Percentiles rank a stretch among this genome's conserved stretches.
phyloP scores from a whole-genome alignment of 1,140 invertebrate species.

The Pseudomyrmex dendroicus region DNA sequence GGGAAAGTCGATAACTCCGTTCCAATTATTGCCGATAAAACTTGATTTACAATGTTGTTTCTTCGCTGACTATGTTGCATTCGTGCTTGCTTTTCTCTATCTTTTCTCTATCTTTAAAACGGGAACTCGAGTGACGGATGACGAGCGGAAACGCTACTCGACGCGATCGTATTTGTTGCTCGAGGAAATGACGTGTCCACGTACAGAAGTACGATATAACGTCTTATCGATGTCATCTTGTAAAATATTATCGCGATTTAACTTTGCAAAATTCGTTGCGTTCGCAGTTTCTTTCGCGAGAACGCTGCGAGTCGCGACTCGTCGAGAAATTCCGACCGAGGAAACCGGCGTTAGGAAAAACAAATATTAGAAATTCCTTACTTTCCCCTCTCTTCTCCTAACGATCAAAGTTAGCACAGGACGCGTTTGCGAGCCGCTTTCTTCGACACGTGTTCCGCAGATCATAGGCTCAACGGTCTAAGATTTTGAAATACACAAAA shows the following conservation, averaged over 20 bases:
- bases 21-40: constrained; percentile 74
- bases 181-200: constrained; percentile 7
- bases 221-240: background rate
- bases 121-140: background rate
- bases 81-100: background rate
- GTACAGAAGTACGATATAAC: background rate
- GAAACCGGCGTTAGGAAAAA: constrained; percentile 38
- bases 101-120: background rate
- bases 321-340: constrained; percentile 16
- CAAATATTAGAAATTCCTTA: constrained; percentile 47
- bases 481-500: constrained; percentile 22
- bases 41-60: constrained; percentile 68
- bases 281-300: background rate
- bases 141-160: background rate
- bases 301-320: background rate
- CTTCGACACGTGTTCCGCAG: background rate
- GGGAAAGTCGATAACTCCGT: constrained; percentile 86
- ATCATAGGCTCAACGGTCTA: background rate
- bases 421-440: background rate
- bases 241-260: constrained; percentile 16
- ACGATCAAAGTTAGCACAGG: constrained; percentile 19
- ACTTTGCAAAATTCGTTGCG: constrained; percentile 37
- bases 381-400: background rate
- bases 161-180: background rate
- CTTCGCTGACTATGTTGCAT: constrained; percentile 28